Base-by-base conservation (phyloP, 2,888 invertebrate genomes). In the Chaetoderma sp. region DNA sequence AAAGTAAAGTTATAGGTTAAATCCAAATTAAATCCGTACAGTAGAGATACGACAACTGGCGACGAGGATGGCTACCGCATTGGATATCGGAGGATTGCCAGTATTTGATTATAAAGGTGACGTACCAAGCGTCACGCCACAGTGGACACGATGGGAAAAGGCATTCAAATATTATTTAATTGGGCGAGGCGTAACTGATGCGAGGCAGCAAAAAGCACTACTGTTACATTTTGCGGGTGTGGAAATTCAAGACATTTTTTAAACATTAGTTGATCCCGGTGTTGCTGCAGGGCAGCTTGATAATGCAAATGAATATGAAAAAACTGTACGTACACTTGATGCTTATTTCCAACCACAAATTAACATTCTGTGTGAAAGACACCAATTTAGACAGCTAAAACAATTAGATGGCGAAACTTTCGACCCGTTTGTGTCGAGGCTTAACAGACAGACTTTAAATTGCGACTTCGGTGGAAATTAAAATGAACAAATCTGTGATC, bases 231-330 rank as follows among this genome's bases (percentile, higher is more conserved):
- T 28, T 8, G 61, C 61, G 5, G 61, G 54, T 8, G 16, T 36
- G 25, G 54, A 61, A 16, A 54, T 61, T 16, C 61, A 61, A 23
- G 61, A 61, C 13, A n/a, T 61, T 5, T 61, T 23, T 39, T 52
- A 61, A 32, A 54, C 54, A 3, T 32, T 61, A 16, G 18, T 28
- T 23, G 61, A 61, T 27, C 54, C 54, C 25, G 54, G 54, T 16
- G 25, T 33, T 10, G 54, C 52, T 4, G 54, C 21, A 4, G 23
- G 18, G 13, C 25, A 23, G 10, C 36, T 6, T 4, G 30, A 52
- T 30, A 33, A 18, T 16, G 32, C 16, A 18, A 18, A 32, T 36
- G 49, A 27, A 27, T 50, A 32, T 18, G 5, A 23, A 18, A 5
- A 52, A 50, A 39, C 44, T 39, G 36, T 50, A n/a, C 36, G 27